Evolutionary conservation across 37 sponge, comb jelly and placozoan genomes (phyloP), one percentile per base, ranked within the genome.

Genomic region (Agelas oroides): DNA sequence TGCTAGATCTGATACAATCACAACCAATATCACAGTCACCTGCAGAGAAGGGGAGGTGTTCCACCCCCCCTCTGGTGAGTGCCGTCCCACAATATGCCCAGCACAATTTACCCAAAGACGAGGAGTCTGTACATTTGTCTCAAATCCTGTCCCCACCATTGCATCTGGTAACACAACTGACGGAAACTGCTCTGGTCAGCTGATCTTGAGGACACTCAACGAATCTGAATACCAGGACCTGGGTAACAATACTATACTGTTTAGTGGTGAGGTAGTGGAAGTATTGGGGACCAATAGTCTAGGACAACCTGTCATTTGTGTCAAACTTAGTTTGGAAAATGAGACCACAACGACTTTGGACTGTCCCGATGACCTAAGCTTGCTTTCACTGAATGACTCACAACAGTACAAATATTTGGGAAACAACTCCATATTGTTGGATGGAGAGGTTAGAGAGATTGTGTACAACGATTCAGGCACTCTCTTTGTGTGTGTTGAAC

Each of bases 21-120:
- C 31, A 21, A 15, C 27, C 14, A 40, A 1, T 1, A 38, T 82
- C 41, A 1, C 46, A 20, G 23, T 70, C 1, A 30, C 37, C 52
- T 61, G 71, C 27, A 33, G 61, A 25, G 62, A 71, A 59, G 73
- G 70, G 20, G 16, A 68, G 36, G 81, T 52, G n/a, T 46, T 46
- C 46, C 46, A 46, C 46, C 59, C 71, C 20, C 37, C 54, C 5
- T 53, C 53, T 52, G 20, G 57, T 16, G 63, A 82, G 21, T 82
- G 83, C 59, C 34, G 83, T 60, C 30, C 46, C 17, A 71, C 73
- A 0, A 37, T 40, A 0, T 82, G 83, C 39, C 73, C 83, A 35
- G 52, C 71, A 21, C 53, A 36, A 31, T 82, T 56, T 34, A 13
- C 46, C 1, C 11, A 38, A 20, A 59, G 1, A 16, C 52, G 60